A percentile compares a stretch with the other conserved stretches of the same genome.
phyloP scores from a whole-genome alignment of 2,888 invertebrate genomes.

The Amblyjoppa proteus region DNA sequence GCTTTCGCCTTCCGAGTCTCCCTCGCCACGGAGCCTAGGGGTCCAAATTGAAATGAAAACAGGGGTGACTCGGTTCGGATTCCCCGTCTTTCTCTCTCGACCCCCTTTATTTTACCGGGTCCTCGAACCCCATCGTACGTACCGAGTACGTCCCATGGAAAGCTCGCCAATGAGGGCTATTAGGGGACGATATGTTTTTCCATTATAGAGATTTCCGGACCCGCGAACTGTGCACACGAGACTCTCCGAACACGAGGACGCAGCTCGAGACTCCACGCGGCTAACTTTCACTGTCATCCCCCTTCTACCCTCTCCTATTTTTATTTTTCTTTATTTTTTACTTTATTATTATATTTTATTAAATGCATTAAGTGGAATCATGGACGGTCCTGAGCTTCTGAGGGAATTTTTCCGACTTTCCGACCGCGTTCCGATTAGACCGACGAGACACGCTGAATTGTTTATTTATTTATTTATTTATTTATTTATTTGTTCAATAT shows the following conservation, averaged over 20 bases:
- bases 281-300: conserved; percentile 23
- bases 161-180: conserved; percentile 84
- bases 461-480: no score
- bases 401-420: no score
- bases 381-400: no score
- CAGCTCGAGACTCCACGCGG: conserved; percentile 13
- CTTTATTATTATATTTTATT: neutral
- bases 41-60: conserved; percentile 85
- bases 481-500: no score
- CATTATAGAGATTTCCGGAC: conserved; percentile 79
- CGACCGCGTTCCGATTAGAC: no score
- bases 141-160: conserved; percentile 67
- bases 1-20: conserved; percentile 64
- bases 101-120: conserved; percentile 56
- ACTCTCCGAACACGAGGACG: conserved; percentile 17
- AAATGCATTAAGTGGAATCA: no score
- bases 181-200: conserved; percentile 85
- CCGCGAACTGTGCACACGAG: conserved; percentile 58
- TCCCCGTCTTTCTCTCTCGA: conserved; percentile 31
- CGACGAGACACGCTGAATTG: no score
- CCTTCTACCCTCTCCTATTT: no score
- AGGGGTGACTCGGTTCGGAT: conserved; percentile 72
- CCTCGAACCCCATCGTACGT: conserved; percentile 64
- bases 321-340: neutral
- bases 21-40: conserved; percentile 75